Evolutionary conservation across 2,113 vertebrate genomes (phyloP).

Genomic region (Leucopternis melanops): DNA sequence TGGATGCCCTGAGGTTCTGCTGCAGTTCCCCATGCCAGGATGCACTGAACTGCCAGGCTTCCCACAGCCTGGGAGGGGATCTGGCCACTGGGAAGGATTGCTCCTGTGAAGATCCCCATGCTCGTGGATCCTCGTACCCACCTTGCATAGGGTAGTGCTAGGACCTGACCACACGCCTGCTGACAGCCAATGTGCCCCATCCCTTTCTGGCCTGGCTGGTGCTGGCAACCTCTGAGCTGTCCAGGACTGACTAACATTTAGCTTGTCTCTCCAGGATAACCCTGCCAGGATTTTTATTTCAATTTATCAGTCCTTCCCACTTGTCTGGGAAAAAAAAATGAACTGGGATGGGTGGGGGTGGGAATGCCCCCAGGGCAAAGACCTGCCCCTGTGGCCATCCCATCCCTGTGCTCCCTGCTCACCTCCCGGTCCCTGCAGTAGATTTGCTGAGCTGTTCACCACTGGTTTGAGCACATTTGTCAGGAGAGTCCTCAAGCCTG

Average conservation of each 20-base stretch:
- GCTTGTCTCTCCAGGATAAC: not conserved
- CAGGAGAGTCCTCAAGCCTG: not conserved
- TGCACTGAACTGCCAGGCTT: not conserved
- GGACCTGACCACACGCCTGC: not conserved
- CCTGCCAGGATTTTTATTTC: not conserved
- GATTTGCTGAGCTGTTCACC: not conserved
- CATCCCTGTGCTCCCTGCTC: not conserved
- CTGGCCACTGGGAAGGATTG: not conserved
- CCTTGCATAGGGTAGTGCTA: not conserved
- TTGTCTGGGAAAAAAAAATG: not conserved
- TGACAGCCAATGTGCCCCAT: not conserved
- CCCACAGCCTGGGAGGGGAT: not conserved
- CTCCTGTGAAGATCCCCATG: accelerated
- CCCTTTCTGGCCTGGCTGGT: not conserved
- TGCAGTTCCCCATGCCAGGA: not conserved
- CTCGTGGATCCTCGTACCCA: accelerated
- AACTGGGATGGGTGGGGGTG: too few relatives aligned
- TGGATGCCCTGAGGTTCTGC: not conserved
- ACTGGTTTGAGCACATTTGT: not conserved
- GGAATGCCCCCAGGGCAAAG: not conserved
- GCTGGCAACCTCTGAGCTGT: not conserved
- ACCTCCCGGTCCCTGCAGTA: not conserved
- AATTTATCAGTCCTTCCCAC: not conserved
- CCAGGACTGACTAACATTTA: not conserved
- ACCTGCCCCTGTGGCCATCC: not conserved